These are phyloP conservation scores for Norana najaformis DNA, from an alignment of 2,888 invertebrate species.

Conservation along the genomic window DNA sequence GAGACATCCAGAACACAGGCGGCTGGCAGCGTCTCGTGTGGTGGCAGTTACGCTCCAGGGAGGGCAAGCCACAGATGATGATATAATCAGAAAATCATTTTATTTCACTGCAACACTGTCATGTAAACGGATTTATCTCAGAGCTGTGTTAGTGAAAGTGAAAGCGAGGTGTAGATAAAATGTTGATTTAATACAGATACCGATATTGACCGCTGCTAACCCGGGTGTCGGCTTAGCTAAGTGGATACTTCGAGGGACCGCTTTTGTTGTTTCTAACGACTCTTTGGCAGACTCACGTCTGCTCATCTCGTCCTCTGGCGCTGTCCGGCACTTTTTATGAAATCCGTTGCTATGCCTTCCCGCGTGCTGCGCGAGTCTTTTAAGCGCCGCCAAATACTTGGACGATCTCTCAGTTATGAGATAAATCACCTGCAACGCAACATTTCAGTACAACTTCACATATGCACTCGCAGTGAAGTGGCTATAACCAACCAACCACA, in stretches of 20 bases:
- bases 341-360: neutral
- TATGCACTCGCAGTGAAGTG: no score
- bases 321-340: neutral
- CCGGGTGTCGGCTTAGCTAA: neutral
- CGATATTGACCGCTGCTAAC: neutral
- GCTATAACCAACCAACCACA: no score
- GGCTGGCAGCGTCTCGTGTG: no score
- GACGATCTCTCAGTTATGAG: neutral
- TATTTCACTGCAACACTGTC: no score
- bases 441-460: neutral
- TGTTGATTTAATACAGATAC: neutral
- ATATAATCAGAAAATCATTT: no score
- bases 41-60: no score
- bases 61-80: no score
- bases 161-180: neutral
- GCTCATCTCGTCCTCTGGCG: neutral
- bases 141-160: no score
- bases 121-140: no score
- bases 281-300: neutral
- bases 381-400: neutral
- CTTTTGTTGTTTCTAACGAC: neutral
- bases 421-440: neutral
- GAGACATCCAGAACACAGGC: no score
- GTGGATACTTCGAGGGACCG: neutral
- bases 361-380: neutral